Evolutionary conservation across 1,140 invertebrate species (phyloP), one percentile per base, ranked within the genome.

Genomic region (Drosophila triauraria): DNA sequence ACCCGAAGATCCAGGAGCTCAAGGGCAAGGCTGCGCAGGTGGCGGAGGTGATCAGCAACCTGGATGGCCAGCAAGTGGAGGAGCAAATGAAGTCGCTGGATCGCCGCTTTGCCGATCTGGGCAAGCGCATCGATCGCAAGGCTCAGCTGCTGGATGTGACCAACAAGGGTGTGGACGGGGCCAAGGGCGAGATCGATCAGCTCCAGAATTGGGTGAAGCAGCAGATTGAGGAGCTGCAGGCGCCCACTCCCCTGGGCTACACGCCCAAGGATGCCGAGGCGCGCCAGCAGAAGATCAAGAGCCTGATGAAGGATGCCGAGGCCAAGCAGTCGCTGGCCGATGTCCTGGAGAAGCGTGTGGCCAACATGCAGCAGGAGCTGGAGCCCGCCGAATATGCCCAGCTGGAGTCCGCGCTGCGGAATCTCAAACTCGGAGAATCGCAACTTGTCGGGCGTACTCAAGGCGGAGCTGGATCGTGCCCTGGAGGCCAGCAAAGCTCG

Each of bases 31-130:
- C 95, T 1, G 92, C 94, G 10, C 94, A 96, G 92, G 96, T 97
- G 30, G 96, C 95, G 54, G 95, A 96, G 62, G 95, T 97, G 40
- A 96, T 97, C 2, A 97, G 96, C 91, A 97, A 97, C 92, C 93
- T 97, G 44, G 98, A 98, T 92, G 96, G 96, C 0, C 97, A 98
- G 79, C 97, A 98, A 93, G 96, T 98, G 20, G 97, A 98, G 91
- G 98, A 98, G 91, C 96, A 97, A 94, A 94, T 97, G 71, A 97
- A 97, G 93, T 96, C 96, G 0, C 94, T 97, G 2, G 97, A 98
- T 87, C 94, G 97, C 76, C 94, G 96, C 65, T 96, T 97, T 74
- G 96, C 95, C 56, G 97, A 98, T 90, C 95, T 98, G 1, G 94
- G 95, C 30, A 98, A 98, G 83, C 95, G 97, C 60, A 95, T 98